These are phyloP conservation scores for Chitala chitala DNA, from an alignment of 2,113 vertebrate genomes.

Conservation along the genomic window DNA sequence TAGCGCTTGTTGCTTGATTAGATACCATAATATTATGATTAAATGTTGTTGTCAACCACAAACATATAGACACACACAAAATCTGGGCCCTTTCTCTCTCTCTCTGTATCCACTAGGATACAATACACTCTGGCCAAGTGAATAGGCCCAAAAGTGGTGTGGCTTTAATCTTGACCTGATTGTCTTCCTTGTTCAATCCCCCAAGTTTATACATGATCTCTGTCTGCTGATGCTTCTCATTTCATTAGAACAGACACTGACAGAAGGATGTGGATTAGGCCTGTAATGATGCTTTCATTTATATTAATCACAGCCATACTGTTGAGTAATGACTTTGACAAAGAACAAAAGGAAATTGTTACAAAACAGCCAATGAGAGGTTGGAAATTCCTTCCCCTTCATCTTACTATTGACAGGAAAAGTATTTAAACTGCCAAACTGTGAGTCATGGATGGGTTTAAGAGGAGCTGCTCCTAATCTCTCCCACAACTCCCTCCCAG, in stretches of 20 bases:
- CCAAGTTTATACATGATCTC: conserved; percentile 64
- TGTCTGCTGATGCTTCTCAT: conserved; percentile 76
- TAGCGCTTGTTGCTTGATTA: conserved; percentile 5
- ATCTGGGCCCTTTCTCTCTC: not conserved
- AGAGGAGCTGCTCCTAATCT: conserved; percentile 44
- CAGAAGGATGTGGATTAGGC: conserved; percentile 88
- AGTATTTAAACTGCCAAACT: conserved; percentile 49
- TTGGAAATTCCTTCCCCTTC: conserved; percentile 45
- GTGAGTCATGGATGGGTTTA: conserved; percentile 53
- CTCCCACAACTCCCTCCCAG: not conserved
- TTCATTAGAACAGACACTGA: conserved; percentile 95
- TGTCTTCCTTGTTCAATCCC: conserved; percentile 70
- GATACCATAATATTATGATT: not conserved
- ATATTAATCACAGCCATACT: conserved; percentile 82
- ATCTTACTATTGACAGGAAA: conserved; percentile 59
- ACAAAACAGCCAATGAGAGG: conserved; percentile 75
- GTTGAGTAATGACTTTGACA: conserved; percentile 73
- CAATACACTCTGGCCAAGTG: conserved; percentile 53
- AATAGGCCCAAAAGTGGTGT: conserved; percentile 69
- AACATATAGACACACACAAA: not conserved
- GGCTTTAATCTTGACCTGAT: conserved; percentile 84
- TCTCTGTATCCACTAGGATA: conserved; percentile 40
- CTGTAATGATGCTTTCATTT: conserved; percentile 85
- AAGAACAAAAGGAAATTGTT: conserved; percentile 82
- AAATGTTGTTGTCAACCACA: not conserved